Evolutionary conservation across 2,113 vertebrate species (phyloP).

Genomic region (Atractosteus spatula): DNA sequence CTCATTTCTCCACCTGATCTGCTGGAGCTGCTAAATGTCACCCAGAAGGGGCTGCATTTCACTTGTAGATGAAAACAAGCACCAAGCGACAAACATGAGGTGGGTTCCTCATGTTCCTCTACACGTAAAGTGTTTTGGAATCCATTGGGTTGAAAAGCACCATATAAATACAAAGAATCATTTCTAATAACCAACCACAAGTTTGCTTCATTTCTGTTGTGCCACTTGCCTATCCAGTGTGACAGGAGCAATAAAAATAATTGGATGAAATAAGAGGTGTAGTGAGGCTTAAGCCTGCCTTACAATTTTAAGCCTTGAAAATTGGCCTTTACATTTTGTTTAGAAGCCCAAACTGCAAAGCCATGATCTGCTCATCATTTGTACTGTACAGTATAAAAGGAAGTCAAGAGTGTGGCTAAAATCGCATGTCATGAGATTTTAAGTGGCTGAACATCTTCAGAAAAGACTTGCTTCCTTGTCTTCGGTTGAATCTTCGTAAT

Average conservation of each 20-base stretch:
- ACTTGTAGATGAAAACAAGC: neutral
- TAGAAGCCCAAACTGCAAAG: constrained; percentile 15
- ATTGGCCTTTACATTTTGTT: constrained; percentile 20
- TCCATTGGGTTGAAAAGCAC: too few relatives aligned
- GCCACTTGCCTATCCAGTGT: too few relatives aligned
- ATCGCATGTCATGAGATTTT: constrained; percentile 28
- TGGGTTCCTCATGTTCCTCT: too few relatives aligned
- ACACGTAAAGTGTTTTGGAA: too few relatives aligned
- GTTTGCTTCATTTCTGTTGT: too few relatives aligned
- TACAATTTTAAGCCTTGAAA: neutral
- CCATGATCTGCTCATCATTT: neutral
- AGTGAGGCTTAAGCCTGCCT: neutral
- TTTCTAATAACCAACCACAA: too few relatives aligned
- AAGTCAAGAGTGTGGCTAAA: constrained; percentile 7
- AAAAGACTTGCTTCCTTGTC: constrained; percentile 35
- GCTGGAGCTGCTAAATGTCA: too few relatives aligned
- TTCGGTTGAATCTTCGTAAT: constrained; percentile 40
- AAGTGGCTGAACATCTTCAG: constrained; percentile 23
- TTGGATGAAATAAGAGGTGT: neutral
- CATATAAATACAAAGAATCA: too few relatives aligned
- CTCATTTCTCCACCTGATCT: too few relatives aligned
- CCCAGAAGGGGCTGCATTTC: neutral
- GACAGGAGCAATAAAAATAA: too few relatives aligned
- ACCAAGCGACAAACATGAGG: too few relatives aligned
- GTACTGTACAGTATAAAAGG: neutral